These are phyloP conservation scores for Hiodon tergisus DNA, from an alignment of 2,113 vertebrate species.

Conservation along the genomic window DNA sequence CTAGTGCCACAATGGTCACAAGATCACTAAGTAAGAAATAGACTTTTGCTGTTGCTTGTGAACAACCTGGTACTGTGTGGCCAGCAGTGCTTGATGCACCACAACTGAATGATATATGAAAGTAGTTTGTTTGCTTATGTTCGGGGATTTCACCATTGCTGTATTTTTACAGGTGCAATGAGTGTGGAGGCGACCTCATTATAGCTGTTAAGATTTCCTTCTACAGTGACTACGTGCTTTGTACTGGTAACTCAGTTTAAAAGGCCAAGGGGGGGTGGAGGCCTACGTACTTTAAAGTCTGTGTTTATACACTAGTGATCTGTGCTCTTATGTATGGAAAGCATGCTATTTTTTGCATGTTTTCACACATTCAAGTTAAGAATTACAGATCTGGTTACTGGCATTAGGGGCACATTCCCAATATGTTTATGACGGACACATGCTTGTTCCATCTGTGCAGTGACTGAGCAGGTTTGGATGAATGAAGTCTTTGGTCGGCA, in stretches of 20 bases:
- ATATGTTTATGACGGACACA: too few relatives aligned
- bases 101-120: conserved; percentile 41
- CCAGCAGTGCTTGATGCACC: background rate
- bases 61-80: conserved; percentile 28
- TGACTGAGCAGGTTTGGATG: too few relatives aligned
- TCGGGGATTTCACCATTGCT: conserved; percentile 45
- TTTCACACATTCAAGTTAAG: too few relatives aligned
- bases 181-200: conserved; percentile 56
- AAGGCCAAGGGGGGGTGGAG: conserved; percentile 33
- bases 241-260: conserved; percentile 35
- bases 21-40: conserved; percentile 2
- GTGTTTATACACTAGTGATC: conserved; percentile 6
- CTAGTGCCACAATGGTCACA: background rate
- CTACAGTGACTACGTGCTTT: conserved; percentile 50
- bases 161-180: conserved; percentile 50
- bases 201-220: conserved; percentile 58
- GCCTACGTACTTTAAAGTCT: conserved; percentile 41
- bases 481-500: too few relatives aligned
- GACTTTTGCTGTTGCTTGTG: conserved; percentile 15
- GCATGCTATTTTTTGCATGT: background rate
- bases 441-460: too few relatives aligned
- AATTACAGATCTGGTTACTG: too few relatives aligned
- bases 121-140: conserved; percentile 51
- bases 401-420: too few relatives aligned
- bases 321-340: background rate